Evolutionary conservation across 1,140 invertebrate genomes (phyloP), one percentile per base, ranked within the genome.

Genomic region (Thereuonema tuberculata): DNA sequence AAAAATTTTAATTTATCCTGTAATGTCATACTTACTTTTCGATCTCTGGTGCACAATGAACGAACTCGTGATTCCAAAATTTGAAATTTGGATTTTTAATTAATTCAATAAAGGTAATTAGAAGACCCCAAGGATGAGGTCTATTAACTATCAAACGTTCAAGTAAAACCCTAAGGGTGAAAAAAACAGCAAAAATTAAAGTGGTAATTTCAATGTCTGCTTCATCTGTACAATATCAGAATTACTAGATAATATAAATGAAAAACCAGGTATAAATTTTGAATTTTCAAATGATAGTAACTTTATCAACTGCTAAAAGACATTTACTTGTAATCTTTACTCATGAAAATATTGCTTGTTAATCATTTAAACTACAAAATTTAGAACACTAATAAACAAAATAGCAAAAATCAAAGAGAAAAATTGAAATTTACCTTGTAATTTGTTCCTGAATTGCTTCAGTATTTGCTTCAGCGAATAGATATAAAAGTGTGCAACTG

Each of bases 31-130:
- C 82, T 80, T 76, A 93, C 88, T 97, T 98, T 77, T 96, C 92
- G 71, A 98, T 97, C 77, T 99, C 96, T 9, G 94, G 93, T 26
- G 95, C 94, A 77, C 95, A 99, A 71, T 94, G 89, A 0, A 99
- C 95, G 78, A 99, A 99, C 65, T 99, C 94, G 70, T 99, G 94
- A 56, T 85, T 84, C 95, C 95, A 99, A 75, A 99, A 99, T 74
- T 97, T 96, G 77, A 97, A 99, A n/a, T 84, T 85, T 14, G 90
- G 91, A 77, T 99, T 99, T 61, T 98, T 98, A 67, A 99, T 98
- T 20, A 99, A 80, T 75, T 99, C 96, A 67, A 98, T 98, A 73
- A 99, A 99, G 0, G 97, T 99, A 52, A 99, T 95, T 3, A 99
- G 78, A 12, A 99, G 76, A 27, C 97, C 97, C 97, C 97, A 99